phyloP scores from a whole-genome alignment of 2,113 vertebrate species.

The Eupsittula cactorum region DNA sequence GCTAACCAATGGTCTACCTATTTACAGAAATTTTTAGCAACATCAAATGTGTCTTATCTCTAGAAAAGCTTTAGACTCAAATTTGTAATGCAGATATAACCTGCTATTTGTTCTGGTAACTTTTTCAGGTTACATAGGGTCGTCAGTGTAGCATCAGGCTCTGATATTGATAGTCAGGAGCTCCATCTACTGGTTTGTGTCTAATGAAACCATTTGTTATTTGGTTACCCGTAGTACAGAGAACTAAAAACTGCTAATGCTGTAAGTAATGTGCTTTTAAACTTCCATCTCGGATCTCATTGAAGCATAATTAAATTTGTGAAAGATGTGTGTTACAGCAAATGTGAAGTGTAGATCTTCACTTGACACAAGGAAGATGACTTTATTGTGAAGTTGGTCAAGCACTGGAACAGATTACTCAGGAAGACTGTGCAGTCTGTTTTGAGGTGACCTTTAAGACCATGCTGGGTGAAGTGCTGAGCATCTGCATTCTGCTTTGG shows the following conservation, averaged over 20 bases:
- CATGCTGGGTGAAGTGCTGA: background rate
- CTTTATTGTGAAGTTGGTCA: background rate
- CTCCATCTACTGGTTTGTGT: background rate
- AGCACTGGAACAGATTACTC: background rate
- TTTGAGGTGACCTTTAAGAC: background rate
- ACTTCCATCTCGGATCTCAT: background rate
- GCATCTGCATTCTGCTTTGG: background rate
- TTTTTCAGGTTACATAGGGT: rapidly evolving
- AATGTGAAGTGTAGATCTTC: background rate
- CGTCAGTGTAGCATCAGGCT: rapidly evolving
- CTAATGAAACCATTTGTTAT: background rate
- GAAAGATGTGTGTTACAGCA: background rate
- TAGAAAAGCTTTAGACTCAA: background rate
- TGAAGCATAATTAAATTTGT: background rate
- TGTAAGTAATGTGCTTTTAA: background rate
- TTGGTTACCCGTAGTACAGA: rapidly evolving
- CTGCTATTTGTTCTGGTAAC: background rate
- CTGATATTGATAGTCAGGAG: background rate
- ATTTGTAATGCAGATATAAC: background rate
- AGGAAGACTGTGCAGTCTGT: background rate
- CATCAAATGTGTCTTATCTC: background rate
- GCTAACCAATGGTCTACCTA: background rate
- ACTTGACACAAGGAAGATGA: background rate
- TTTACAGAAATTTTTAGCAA: background rate
- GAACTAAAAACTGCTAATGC: background rate